Base-by-base conservation (phyloP, 2,888 invertebrate species). In the Petrolisthes cinctipes region DNA sequence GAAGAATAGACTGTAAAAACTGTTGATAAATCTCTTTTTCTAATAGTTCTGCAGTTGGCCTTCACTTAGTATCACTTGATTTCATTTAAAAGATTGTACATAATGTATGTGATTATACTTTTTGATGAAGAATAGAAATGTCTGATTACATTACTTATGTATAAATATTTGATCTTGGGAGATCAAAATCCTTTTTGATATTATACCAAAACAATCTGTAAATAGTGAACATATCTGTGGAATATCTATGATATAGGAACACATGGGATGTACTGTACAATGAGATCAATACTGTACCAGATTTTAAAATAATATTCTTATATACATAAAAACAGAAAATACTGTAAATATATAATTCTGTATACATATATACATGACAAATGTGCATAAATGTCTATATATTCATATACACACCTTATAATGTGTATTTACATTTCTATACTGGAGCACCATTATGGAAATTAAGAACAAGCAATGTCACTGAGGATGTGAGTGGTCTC, bases 381-480 rank as follows among this genome's bases (percentile, higher is more conserved):
- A 14, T 82, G 51, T 79, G 61, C 71, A 75, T 76, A 84, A 5
- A 17, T 80, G 53, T 82, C 7, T 85, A 85, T 75, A 76, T 75
- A 61, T 82, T 75, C 76, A 54, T 20, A 82, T 86, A 37, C 82
- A 82, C 20, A 82, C 57, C 61, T 20, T 83, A 75, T 71, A 61
- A 75, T 86, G 66, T 75, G 23, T 76, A 75, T 73, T 75, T 76
- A 86, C 61, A 76, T 23, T 86, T 71, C 75, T 76, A 81, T 76
- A 86, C 73, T 86, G 85, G 73, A 88, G 87, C 87, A 88, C 87
- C 87, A 88, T 84, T 84, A 81, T 84, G 87, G 87, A 88, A 88
- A 76, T 81, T 78, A 80, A 78, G 23, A 20, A 73, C 57, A 53
- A 23, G 37, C 7, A 17, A 61, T 37, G n/a, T 56, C 23, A 51